Conservation (phyloP, 2,888 invertebrate genomes). For the Ametastegia equiseti region DNA sequence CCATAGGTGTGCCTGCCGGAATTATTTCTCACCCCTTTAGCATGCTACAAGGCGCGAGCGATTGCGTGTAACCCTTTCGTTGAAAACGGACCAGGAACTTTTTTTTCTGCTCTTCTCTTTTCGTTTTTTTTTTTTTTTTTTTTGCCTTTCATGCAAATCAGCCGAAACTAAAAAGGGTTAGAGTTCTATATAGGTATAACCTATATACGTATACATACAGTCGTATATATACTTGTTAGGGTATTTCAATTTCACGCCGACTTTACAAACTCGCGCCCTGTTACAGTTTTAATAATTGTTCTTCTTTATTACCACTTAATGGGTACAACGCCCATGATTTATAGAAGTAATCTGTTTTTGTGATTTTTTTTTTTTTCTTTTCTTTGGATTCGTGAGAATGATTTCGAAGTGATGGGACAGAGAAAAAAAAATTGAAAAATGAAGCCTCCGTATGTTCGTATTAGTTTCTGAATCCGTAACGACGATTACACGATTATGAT, state of each 20-base stretch:
- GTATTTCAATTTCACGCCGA: slow-evolving; percentile 12
- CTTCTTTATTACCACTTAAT: slow-evolving; percentile 70
- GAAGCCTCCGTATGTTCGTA: too few relatives aligned
- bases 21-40: slow-evolving; percentile 5
- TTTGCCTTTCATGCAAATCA: slow-evolving; percentile 68
- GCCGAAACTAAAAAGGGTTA: slow-evolving; percentile 69
- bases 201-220: slow-evolving; percentile 18
- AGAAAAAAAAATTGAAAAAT: neutral
- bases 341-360: slow-evolving; percentile 52
- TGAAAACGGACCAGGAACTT: slow-evolving; percentile 27
- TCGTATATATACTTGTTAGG: neutral
- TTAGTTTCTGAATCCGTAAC: neutral
- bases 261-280: slow-evolving; percentile 55
- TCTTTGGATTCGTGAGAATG: slow-evolving; percentile 29
- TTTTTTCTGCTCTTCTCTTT: slow-evolving; percentile 49
- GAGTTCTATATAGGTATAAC: slow-evolving; percentile 53
- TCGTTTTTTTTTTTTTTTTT: slow-evolving; percentile 53
- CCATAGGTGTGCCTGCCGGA: too few relatives aligned
- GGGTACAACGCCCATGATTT: slow-evolving; percentile 69
- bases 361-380: slow-evolving; percentile 20
- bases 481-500: too few relatives aligned
- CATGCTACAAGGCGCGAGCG: neutral
- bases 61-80: slow-evolving; percentile 41
- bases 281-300: slow-evolving; percentile 73
- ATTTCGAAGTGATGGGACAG: neutral